These are phyloP conservation scores for Tipula confusa DNA, from an alignment of 2,888 invertebrate genomes.

Conservation along the genomic window DNA sequence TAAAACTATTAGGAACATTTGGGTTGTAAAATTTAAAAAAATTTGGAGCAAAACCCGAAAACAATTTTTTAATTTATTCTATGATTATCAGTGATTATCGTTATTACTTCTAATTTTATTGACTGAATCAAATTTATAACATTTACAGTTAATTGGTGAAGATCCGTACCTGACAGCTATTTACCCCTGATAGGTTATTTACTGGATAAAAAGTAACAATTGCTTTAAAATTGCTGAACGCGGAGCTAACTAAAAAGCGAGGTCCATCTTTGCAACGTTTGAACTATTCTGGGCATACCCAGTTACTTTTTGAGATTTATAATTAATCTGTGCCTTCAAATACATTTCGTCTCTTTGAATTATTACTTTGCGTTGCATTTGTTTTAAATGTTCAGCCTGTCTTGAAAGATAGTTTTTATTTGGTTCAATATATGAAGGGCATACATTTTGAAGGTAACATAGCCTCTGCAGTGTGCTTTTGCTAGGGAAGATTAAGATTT, in stretches of 20 bases:
- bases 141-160: background rate
- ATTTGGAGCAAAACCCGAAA: background rate
- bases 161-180: too few species aligned
- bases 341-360: conserved; percentile 12
- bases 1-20: background rate
- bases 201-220: background rate
- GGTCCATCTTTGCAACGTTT: too few species aligned
- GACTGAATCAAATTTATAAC: background rate
- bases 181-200: background rate
- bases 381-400: background rate
- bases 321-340: conserved; percentile 20
- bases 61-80: background rate
- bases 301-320: background rate
- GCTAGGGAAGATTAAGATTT: background rate
- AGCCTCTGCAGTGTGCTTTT: background rate
- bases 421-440: background rate
- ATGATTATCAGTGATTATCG: background rate
- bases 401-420: background rate
- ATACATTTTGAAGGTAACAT: background rate
- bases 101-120: background rate
- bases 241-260: background rate
- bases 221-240: background rate
- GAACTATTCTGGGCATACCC: too few species aligned
- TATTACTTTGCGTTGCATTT: background rate
- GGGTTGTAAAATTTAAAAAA: background rate